Percentiles rank a stretch among this genome's conserved stretches.
These are phyloP conservation scores for Dryocosmus kuriphilus DNA, from an alignment of 2,888 invertebrate species.

Conservation along the genomic window DNA sequence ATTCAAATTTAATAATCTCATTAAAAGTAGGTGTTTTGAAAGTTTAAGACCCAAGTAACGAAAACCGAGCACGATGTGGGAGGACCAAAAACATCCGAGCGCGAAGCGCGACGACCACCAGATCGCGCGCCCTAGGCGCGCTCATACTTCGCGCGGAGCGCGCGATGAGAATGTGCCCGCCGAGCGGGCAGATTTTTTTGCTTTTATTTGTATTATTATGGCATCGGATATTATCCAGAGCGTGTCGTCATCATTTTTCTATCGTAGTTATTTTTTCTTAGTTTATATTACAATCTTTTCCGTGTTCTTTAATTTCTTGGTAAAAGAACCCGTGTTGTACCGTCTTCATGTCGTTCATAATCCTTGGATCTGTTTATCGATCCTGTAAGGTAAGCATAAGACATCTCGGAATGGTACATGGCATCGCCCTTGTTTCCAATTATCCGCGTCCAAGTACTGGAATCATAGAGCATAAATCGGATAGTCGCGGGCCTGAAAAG, in stretches of 20 bases:
- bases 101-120: too few relatives aligned
- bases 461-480: conserved; percentile 47
- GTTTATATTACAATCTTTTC: not conserved
- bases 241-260: conserved; percentile 43
- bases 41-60: too few relatives aligned
- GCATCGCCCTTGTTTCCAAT: conserved; percentile 44
- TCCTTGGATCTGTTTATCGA: conserved; percentile 15
- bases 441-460: conserved; percentile 41
- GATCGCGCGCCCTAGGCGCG: too few relatives aligned
- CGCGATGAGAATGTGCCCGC: too few relatives aligned
- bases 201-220: conserved; percentile 41
- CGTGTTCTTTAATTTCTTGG: not conserved
- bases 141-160: too few relatives aligned
- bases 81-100: too few relatives aligned
- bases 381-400: not conserved
- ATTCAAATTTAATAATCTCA: too few relatives aligned
- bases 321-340: not conserved
- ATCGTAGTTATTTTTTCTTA: not conserved
- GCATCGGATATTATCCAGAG: conserved; percentile 41
- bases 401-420: conserved; percentile 3
- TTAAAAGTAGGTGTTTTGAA: too few relatives aligned
- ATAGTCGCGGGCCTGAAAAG: conserved; percentile 36
- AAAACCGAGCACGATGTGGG: too few relatives aligned
- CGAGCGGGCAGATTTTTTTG: too few relatives aligned
- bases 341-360: not conserved